Evolutionary conservation across 2,888 invertebrate genomes (phyloP), one percentile per base, ranked within the genome.

Genomic region (Drosophila neonasuta): DNA sequence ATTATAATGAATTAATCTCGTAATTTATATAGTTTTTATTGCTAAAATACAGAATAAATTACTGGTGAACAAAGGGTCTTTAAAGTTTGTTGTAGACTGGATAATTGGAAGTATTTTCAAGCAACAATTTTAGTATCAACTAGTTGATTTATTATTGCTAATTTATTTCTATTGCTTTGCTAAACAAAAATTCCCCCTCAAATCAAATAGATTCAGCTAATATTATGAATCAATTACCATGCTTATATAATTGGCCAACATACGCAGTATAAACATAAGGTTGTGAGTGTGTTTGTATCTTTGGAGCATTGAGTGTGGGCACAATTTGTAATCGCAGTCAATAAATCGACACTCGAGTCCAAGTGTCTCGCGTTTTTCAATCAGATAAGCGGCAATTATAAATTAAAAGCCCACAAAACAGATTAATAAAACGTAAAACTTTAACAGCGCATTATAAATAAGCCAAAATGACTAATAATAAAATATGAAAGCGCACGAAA

Each of bases 371-470:
- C 63, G 75, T 75, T 80, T 74, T 78, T 83, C 68, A 83, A 83
- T 86, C 83, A 83, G 83, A 86, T 83, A 83, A 83, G 86, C 86
- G 68, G 64, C 79, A 79, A 83, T 83, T 83, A 86, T 83, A 83
- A 86, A 82, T 83, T 77, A 86, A 86, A 86, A 80, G 79, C 80
- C 64, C 79, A 79, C 69, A 72, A 79, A 80, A 79, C 75, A 86
- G 83, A 86, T 86, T 83, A 83, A 83, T 80, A 83, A 83, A 85
- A 85, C 78, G 66, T 85, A 69, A 69, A 80, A 80, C 79, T 79
- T 85, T 80, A 85, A 82, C 77, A 78, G 71, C 78, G 65, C 68
- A 67, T 79, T 85, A 79, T 80, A 85, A 85, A 85, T 82, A 85
- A 82, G 73, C 71, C 83, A 74, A 82, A 82, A 80, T 79, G 83